Percentiles rank a stretch among this genome's conserved stretches.
phyloP scores from a whole-genome alignment of 37 sponge, comb jelly and placozoan genomes.

The Trichoplax adhaerens region DNA sequence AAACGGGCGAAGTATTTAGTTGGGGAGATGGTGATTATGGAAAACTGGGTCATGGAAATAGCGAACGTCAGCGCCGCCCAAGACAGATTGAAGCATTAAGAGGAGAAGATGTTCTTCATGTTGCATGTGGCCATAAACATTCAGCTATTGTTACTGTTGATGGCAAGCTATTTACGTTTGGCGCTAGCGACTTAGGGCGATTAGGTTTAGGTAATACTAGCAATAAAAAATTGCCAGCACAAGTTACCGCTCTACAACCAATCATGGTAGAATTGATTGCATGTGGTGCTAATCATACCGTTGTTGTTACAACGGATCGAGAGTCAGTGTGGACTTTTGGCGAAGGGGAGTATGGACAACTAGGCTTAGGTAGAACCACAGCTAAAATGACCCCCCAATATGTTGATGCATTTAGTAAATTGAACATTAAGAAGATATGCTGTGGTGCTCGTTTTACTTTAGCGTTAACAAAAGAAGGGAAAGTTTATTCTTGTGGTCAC shows the following conservation, averaged over 20 bases:
- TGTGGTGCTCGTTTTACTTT: constrained; percentile 20
- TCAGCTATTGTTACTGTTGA: constrained; percentile 38
- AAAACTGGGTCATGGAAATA: constrained; percentile 44
- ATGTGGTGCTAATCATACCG: constrained; percentile 22
- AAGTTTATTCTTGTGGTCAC: constrained; percentile 24
- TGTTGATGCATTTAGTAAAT: constrained; percentile 10
- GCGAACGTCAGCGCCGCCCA: constrained; percentile 42
- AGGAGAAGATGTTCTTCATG: constrained; percentile 28
- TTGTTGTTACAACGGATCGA: constrained; percentile 5
- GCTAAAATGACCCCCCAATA: constrained; percentile 7
- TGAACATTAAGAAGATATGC: constrained; percentile 12
- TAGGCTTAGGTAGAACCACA: constrained; percentile 5
- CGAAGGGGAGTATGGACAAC: constrained; percentile 13
- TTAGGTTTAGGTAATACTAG: constrained; percentile 9
- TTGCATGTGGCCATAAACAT: constrained; percentile 50
- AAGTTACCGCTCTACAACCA: constrained; percentile 7
- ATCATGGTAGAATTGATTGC: constrained; percentile 10
- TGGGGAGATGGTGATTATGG: constrained; percentile 54
- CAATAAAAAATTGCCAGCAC: constrained; percentile 14
- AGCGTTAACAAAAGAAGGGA: constrained; percentile 14
- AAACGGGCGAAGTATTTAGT: constrained; percentile 53
- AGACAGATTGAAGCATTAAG: constrained; percentile 40
- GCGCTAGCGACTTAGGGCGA: constrained; percentile 27
- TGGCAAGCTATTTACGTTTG: constrained; percentile 60
- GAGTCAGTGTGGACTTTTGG: constrained; percentile 11